These are phyloP conservation scores for Lasioglossum leucozonium DNA, from an alignment of 2,888 invertebrate genomes.

Conservation along the genomic window DNA sequence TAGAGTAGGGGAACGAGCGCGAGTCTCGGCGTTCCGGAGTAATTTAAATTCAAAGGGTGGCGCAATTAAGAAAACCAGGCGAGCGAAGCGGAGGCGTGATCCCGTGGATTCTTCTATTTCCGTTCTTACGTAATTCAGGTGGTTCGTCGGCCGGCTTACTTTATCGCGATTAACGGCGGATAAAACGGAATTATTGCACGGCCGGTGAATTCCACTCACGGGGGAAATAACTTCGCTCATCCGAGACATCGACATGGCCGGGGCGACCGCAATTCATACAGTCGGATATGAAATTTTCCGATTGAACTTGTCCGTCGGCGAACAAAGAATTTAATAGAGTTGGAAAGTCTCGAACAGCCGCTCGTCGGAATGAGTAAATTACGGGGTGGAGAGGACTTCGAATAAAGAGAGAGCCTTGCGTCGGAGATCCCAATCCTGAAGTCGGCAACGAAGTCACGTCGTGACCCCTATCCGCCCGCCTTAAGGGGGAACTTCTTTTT, in stretches of 20 bases:
- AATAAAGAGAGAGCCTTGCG: not conserved
- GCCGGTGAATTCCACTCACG: slow-evolving; percentile 10
- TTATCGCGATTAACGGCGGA: slow-evolving; percentile 32
- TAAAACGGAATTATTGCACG: slow-evolving; percentile 32
- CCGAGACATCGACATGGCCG: not conserved
- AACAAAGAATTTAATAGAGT: slow-evolving; percentile 16
- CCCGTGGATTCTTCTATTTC: slow-evolving; percentile 35
- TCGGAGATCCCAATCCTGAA: slow-evolving; percentile 5
- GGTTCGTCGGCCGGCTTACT: slow-evolving; percentile 38
- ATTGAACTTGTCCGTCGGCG: slow-evolving; percentile 6
- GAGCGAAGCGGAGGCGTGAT: slow-evolving; percentile 52
- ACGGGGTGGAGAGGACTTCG: not conserved
- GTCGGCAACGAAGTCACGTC: slow-evolving; percentile 11
- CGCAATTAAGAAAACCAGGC: slow-evolving; percentile 64
- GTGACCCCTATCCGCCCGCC: not conserved
- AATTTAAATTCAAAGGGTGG: slow-evolving; percentile 66
- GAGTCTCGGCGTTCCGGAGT: slow-evolving; percentile 41
- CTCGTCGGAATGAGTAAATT: slow-evolving; percentile 16
- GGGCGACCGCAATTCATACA: slow-evolving; percentile 6
- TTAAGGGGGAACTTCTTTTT: not conserved
- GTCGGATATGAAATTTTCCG: slow-evolving; percentile 1
- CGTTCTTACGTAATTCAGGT: slow-evolving; percentile 55
- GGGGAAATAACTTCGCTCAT: not conserved
- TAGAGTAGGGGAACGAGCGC: not conserved
- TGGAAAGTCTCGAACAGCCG: not conserved